phyloP scores from a whole-genome alignment of 1,140 invertebrate genomes.

The Leguminivora glycinivorella region DNA sequence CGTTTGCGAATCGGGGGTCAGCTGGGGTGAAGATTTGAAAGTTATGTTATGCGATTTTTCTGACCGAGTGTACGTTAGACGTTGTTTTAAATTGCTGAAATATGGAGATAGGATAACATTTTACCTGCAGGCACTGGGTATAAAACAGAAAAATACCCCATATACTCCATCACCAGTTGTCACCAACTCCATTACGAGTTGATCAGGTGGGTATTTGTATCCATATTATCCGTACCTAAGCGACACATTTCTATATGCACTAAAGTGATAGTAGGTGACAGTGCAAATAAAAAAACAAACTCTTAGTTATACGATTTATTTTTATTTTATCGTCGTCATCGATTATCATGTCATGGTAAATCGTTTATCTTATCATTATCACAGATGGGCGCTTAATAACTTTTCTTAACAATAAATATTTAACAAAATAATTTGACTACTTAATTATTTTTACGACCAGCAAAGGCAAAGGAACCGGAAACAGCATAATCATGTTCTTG shows the following conservation, averaged over 20 bases:
- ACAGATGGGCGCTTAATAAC: neutral
- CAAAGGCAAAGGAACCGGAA: constrained; percentile 30
- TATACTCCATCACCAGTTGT: too few species aligned
- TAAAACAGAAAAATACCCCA: too few species aligned
- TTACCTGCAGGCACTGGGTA: too few species aligned
- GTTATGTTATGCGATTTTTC: neutral
- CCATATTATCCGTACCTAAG: too few species aligned
- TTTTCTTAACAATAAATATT: neutral
- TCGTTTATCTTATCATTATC: constrained; percentile 15
- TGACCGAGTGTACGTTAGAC: neutral
- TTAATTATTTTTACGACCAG: constrained; percentile 31
- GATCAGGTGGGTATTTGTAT: too few species aligned
- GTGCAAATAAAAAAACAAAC: neutral
- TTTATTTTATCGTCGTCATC: neutral
- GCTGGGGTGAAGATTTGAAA: constrained; percentile 1
- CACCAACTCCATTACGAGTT: too few species aligned
- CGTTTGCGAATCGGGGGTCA: constrained; percentile 14
- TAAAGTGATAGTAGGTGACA: too few species aligned
- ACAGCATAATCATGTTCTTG: constrained; percentile 26
- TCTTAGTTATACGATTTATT: neutral
- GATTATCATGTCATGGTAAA: constrained; percentile 1
- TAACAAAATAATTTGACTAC: neutral
- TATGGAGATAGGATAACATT: too few species aligned
- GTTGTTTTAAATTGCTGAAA: neutral
- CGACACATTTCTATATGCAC: too few species aligned